A percentile compares a stretch with the other conserved stretches of the same genome.
These are phyloP conservation scores for Pristionchus pacificus DNA, from an alignment of 1,140 invertebrate genomes.

Conservation along the genomic window DNA sequence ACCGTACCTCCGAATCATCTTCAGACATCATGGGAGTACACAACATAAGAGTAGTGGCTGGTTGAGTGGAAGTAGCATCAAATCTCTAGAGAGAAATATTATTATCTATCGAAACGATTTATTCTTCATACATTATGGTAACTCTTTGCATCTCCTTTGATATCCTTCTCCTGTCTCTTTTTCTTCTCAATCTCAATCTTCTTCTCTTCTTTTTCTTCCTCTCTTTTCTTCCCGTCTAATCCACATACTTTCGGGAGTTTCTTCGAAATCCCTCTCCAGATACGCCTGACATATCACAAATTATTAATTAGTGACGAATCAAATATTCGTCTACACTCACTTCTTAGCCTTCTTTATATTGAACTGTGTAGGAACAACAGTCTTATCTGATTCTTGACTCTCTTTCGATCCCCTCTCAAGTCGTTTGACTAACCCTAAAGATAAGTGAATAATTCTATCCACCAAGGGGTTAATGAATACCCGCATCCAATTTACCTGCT, in stretches of 20 bases:
- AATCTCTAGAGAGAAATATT: not conserved
- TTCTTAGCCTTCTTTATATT: not conserved
- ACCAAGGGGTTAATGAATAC: not conserved
- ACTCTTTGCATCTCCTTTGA: not conserved
- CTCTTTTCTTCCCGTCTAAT: not conserved
- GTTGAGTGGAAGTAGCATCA: not conserved
- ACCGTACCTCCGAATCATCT: not conserved
- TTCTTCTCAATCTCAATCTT: not conserved
- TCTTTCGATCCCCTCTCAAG: not conserved
- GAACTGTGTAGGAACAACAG: not conserved
- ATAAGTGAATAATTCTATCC: not conserved
- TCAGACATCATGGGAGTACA: not conserved
- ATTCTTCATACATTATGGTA: not conserved
- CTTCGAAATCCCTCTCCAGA: not conserved
- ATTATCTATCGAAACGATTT: not conserved
- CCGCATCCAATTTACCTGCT: not conserved
- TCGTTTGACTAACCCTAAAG: slow-evolving; percentile 6
- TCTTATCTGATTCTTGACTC: not conserved
- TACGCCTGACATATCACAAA: no score
- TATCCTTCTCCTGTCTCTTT: not conserved
- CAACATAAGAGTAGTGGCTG: not conserved
- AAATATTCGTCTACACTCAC: not conserved
- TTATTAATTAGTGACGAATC: no score
- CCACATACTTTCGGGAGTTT: no score
- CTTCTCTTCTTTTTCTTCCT: not conserved